phyloP scores from a whole-genome alignment of 2,888 invertebrate genomes.

The Sympetrum striolatum region DNA sequence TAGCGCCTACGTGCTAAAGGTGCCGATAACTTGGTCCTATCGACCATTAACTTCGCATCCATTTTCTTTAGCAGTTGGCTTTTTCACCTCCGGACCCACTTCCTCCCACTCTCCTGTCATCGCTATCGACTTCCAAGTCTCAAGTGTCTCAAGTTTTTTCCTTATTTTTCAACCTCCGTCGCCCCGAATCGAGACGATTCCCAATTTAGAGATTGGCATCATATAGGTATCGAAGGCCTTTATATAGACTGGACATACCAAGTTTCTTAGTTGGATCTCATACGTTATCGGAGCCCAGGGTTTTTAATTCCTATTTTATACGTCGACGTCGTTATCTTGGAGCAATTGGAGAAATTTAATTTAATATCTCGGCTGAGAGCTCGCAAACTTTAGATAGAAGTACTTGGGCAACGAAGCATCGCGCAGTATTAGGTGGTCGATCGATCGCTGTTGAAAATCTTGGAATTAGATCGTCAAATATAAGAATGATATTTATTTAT shows the following conservation, averaged over 20 bases:
- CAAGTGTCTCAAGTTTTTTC: conserved; percentile 1
- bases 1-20: not conserved
- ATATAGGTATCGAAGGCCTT: not conserved
- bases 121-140: not conserved
- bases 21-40: not conserved
- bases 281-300: not conserved
- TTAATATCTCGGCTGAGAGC: not conserved
- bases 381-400: not conserved
- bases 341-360: not conserved
- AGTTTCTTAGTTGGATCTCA: not conserved
- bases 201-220: conserved; percentile 25
- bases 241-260: not conserved
- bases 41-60: conserved; percentile 4
- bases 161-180: not conserved
- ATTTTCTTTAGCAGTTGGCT: not conserved
- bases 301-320: not conserved
- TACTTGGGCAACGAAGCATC: not conserved
- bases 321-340: not conserved
- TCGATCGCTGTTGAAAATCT: not conserved
- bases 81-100: not conserved
- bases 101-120: not conserved
- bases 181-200: conserved; percentile 19
- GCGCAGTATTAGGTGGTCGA: not conserved
- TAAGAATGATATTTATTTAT: no score
- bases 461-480: no score